Percentiles rank a stretch among this genome's conserved stretches.
These are phyloP conservation scores for Uloborus diversus DNA, from an alignment of 1,140 invertebrate species.

Conservation along the genomic window DNA sequence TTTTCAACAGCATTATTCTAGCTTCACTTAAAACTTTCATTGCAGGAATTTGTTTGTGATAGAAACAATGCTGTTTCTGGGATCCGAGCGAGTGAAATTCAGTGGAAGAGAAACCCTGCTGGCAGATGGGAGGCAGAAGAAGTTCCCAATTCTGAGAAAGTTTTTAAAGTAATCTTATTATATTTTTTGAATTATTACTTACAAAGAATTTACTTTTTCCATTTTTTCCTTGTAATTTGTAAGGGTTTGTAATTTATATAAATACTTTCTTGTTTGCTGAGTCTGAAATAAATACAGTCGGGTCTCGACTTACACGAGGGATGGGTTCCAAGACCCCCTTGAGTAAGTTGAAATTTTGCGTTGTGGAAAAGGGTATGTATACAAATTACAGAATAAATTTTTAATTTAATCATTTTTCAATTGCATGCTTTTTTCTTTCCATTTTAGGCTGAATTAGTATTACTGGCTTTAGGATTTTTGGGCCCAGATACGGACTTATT, in stretches of 20 bases:
- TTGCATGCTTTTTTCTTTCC: background rate
- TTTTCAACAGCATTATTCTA: no score
- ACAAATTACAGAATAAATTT: background rate
- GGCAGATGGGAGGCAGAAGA: conserved; percentile 96
- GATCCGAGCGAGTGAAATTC: conserved; percentile 86
- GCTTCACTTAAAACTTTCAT: no score
- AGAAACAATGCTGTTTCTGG: conserved; percentile 88
- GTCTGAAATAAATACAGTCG: no score
- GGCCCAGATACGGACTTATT: conserved; percentile 93
- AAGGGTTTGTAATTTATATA: background rate
- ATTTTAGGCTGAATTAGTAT: conserved; percentile 83
- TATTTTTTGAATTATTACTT: conserved; percentile 23
- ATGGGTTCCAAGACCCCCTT: no score
- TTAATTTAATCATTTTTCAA: background rate
- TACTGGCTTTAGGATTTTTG: conserved; percentile 98
- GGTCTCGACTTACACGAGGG: no score
- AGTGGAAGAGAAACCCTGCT: conserved; percentile 88
- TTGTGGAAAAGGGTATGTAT: no score
- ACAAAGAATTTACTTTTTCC: background rate
- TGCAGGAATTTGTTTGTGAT: conserved; percentile 91
- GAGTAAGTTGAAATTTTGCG: no score
- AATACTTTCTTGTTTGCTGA: no score
- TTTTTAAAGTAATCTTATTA: conserved; percentile 63
- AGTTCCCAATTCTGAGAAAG: conserved; percentile 79
- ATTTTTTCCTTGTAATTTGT: background rate